Evolutionary conservation across 2,113 vertebrate species (phyloP).

Genomic region (Ranitomeya variabilis): DNA sequence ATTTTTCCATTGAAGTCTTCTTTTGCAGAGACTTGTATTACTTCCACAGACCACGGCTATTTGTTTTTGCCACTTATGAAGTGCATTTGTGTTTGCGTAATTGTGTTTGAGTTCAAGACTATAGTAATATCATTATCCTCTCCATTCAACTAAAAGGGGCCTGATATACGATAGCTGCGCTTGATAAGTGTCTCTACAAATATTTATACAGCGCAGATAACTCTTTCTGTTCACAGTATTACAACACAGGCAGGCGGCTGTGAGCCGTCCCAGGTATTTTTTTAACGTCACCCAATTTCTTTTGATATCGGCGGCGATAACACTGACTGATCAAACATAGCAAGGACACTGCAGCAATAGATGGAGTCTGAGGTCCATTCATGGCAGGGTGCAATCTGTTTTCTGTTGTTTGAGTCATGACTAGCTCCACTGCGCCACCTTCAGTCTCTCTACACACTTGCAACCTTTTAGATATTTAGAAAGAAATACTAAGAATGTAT

Average conservation of each 20-base stretch:
- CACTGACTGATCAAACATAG: slow-evolving; percentile 27
- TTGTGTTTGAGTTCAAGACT: slow-evolving; percentile 36
- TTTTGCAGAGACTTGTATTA: background rate
- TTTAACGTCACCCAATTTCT: slow-evolving; percentile 9
- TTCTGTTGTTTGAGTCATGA: slow-evolving; percentile 1
- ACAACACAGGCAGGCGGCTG: slow-evolving; percentile 27
- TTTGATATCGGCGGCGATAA: slow-evolving; percentile 30
- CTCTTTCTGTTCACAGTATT: slow-evolving; percentile 41
- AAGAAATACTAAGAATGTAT: background rate
- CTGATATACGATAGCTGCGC: slow-evolving; percentile 24
- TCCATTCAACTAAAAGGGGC: slow-evolving; percentile 25
- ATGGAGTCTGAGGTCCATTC: slow-evolving; percentile 27
- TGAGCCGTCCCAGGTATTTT: slow-evolving; percentile 30
- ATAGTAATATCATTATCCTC: slow-evolving; percentile 36
- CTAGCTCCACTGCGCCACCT: slow-evolving; percentile 18
- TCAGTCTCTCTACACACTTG: background rate
- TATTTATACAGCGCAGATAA: slow-evolving; percentile 52
- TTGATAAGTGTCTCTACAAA: slow-evolving; percentile 51
- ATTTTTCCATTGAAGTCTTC: background rate
- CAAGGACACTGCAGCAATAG: slow-evolving; percentile 37
- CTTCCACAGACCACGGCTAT: slow-evolving; percentile 4
- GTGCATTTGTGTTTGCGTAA: slow-evolving; percentile 47
- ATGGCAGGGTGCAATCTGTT: slow-evolving; percentile 22
- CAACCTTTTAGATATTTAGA: background rate
- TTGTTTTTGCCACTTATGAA: slow-evolving; percentile 43